Conservation (phyloP, 2,797 vertebrate genomes). For the Rallus crepitans region DNA sequence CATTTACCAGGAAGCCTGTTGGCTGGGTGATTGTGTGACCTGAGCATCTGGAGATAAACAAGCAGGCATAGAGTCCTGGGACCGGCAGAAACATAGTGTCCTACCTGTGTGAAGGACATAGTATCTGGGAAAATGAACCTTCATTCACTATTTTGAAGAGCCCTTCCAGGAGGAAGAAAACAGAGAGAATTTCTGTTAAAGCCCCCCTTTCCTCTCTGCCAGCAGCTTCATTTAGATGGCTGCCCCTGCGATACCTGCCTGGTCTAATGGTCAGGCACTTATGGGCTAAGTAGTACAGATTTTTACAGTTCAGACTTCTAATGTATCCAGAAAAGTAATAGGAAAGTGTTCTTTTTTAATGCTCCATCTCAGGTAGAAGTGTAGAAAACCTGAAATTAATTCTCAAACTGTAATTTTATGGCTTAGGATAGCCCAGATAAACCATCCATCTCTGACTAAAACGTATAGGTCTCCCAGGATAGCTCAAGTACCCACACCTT, state of each 20-base stretch:
- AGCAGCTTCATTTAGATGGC: not conserved
- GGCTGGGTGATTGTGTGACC: not conserved
- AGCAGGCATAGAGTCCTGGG: not conserved
- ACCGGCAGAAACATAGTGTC: not conserved
- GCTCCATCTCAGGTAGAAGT: not conserved
- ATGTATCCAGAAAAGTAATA: not conserved
- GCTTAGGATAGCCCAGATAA: not conserved
- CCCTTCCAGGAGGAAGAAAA: not conserved
- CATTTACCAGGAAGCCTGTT: not conserved
- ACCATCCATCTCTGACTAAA: not conserved
- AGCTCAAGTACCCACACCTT: not conserved
- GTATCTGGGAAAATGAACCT: not conserved
- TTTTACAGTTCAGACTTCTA: not conserved
- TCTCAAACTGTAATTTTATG: not conserved
- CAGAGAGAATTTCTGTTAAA: not conserved
- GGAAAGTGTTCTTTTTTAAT: not conserved
- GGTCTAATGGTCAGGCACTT: not conserved
- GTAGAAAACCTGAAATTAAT: conserved; percentile 11
- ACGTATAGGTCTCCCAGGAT: not conserved
- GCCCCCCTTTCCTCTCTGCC: not conserved
- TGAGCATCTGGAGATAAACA: not conserved
- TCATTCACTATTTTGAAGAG: not conserved
- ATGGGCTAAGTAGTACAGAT: not conserved
- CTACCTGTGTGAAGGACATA: not conserved
- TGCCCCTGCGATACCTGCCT: not conserved